Percentiles rank a stretch among this genome's conserved stretches.
Evolutionary conservation across 2,113 vertebrate species (phyloP).

Genomic region (Actinemys pallida): DNA sequence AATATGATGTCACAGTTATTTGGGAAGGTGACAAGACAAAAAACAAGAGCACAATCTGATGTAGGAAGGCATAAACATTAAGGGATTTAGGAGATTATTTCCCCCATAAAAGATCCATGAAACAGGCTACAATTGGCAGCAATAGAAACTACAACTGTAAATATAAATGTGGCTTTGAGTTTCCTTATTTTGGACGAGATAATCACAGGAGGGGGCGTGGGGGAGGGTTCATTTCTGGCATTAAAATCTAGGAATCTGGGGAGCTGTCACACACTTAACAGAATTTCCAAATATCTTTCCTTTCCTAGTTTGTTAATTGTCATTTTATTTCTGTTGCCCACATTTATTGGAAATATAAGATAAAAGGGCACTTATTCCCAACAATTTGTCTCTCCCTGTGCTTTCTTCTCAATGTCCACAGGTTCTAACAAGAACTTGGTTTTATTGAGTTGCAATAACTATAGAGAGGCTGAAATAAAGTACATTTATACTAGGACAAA

Average conservation of each 20-base stretch:
- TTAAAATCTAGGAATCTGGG: neutral
- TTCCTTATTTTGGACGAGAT: neutral
- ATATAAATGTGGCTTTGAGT: neutral
- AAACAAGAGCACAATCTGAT: neutral
- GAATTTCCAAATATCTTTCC: neutral
- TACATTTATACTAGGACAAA: neutral
- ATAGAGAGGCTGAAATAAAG: neutral
- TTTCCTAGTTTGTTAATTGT: neutral
- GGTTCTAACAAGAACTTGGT: neutral
- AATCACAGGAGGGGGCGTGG: neutral
- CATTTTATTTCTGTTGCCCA: neutral
- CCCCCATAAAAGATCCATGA: neutral
- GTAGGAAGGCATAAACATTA: neutral
- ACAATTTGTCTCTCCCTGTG: neutral
- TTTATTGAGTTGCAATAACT: conserved; percentile 24
- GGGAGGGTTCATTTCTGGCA: neutral
- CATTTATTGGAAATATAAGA: neutral
- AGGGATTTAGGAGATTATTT: neutral
- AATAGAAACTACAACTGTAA: neutral
- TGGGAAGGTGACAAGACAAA: neutral
- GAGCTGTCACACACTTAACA: neutral
- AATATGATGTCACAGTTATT: neutral
- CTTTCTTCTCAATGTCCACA: neutral
- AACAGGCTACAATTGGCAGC: neutral
- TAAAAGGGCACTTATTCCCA: neutral